phyloP scores from a whole-genome alignment of 2,888 invertebrate genomes.

The Chymomyza procnemis region DNA sequence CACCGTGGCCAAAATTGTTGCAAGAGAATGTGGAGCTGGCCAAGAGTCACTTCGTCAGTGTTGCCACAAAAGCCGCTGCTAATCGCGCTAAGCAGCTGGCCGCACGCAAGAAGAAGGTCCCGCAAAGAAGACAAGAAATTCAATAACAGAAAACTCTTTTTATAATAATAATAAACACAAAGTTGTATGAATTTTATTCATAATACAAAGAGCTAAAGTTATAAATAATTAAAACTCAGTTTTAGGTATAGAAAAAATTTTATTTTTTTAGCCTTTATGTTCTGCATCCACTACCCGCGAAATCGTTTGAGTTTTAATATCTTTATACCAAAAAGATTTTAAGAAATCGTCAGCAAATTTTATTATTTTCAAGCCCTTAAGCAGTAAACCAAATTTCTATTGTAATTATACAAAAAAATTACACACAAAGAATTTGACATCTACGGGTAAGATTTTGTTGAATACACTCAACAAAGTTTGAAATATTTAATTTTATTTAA shows the following conservation, averaged over 20 bases:
- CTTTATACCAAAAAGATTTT: no score
- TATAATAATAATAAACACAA: conserved; percentile 67
- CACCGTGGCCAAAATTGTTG: conserved; percentile 81
- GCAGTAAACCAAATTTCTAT: no score
- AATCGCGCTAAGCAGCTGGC: conserved; percentile 75
- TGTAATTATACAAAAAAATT: no score
- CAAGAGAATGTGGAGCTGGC: conserved; percentile 79
- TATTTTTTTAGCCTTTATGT: no score
- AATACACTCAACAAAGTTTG: no score
- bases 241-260: conserved; percentile 54
- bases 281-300: no score
- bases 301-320: no score
- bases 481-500: no score
- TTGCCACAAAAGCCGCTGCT: conserved; percentile 74
- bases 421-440: no score
- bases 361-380: no score
- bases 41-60: conserved; percentile 77
- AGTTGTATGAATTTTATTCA: conserved; percentile 74
- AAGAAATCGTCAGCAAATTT: no score
- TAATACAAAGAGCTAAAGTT: conserved; percentile 68
- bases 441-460: no score
- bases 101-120: conserved; percentile 76
- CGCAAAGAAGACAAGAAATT: conserved; percentile 57
- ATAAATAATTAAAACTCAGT: conserved; percentile 61
- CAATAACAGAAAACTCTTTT: conserved; percentile 52